phyloP scores from a whole-genome alignment of 1,140 invertebrate species.

The Anastrepha ludens region DNA sequence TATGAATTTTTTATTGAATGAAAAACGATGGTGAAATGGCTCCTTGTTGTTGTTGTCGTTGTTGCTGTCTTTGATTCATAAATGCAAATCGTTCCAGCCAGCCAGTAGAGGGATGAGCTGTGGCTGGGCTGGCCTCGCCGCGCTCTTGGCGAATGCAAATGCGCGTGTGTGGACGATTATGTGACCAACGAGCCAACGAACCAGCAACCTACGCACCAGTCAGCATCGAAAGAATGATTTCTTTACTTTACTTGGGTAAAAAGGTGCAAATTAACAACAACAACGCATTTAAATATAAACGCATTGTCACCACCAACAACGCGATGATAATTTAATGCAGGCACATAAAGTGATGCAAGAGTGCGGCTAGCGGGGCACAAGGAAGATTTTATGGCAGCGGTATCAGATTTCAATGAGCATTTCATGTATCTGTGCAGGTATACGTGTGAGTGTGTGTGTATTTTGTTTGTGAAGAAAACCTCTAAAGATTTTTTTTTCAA shows the following conservation, averaged over 20 bases:
- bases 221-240: slow-evolving; percentile 26
- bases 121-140: background rate
- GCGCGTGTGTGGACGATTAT: background rate
- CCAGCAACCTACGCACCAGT: slow-evolving; percentile 33
- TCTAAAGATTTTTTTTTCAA: too few species aligned
- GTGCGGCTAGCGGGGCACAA: background rate
- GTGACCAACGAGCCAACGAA: background rate
- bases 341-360: background rate
- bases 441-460: background rate
- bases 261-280: slow-evolving; percentile 49
- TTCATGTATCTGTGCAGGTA: background rate
- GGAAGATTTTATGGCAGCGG: background rate
- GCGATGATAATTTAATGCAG: slow-evolving; percentile 40
- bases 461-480: background rate
- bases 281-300: slow-evolving; percentile 36
- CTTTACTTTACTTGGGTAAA: background rate
- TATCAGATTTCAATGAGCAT: slow-evolving; percentile 40
- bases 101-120: background rate
- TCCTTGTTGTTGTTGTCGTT: background rate
- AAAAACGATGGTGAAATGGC: slow-evolving; percentile 42
- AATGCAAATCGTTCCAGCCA: slow-evolving; percentile 14
- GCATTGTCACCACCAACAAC: slow-evolving; percentile 47
- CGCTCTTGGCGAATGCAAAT: background rate
- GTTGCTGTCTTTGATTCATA: slow-evolving; percentile 39
- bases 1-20: slow-evolving; percentile 52